These are phyloP conservation scores for Hippocampus comes DNA, from an alignment of 2,113 vertebrate species.

Conservation along the genomic window DNA sequence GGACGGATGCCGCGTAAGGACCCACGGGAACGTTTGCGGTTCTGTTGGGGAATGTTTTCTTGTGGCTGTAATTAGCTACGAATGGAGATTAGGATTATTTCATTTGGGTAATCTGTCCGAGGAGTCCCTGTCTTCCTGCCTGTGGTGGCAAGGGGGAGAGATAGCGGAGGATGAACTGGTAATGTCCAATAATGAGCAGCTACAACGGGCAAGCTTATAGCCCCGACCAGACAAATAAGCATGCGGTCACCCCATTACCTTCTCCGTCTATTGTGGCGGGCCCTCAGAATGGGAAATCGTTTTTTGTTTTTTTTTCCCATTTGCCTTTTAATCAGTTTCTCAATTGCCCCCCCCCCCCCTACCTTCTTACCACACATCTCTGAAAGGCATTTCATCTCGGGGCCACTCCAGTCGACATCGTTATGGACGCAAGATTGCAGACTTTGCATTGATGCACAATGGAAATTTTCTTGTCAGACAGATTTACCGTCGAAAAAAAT, in stretches of 20 bases:
- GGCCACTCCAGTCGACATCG: slow-evolving; percentile 50
- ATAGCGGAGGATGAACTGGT: slow-evolving; percentile 53
- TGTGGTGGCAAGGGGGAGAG: slow-evolving; percentile 38
- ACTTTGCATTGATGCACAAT: background rate
- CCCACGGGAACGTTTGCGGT: slow-evolving; percentile 30
- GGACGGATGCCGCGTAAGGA: slow-evolving; percentile 8
- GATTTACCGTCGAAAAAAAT: background rate
- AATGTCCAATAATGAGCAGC: slow-evolving; percentile 61
- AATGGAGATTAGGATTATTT: slow-evolving; percentile 65
- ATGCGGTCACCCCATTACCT: slow-evolving; percentile 50
- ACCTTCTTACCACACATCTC: slow-evolving; percentile 1
- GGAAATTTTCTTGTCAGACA: slow-evolving; percentile 1
- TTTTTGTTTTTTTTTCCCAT: slow-evolving; percentile 55
- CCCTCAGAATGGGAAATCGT: slow-evolving; percentile 53
- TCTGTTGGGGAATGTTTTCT: slow-evolving; percentile 48
- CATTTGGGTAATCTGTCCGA: slow-evolving; percentile 63
- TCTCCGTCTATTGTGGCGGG: slow-evolving; percentile 54
- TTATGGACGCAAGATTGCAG: slow-evolving; percentile 29
- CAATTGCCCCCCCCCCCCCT: slow-evolving; percentile 38
- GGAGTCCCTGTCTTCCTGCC: slow-evolving; percentile 42
- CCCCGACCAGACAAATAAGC: slow-evolving; percentile 58
- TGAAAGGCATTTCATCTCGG: slow-evolving; percentile 59
- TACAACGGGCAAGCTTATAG: slow-evolving; percentile 32
- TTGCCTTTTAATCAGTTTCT: slow-evolving; percentile 66
- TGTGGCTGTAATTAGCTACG: slow-evolving; percentile 57